These are phyloP conservation scores for Ephestia elutella DNA, from an alignment of 1,140 invertebrate genomes.

Conservation along the genomic window DNA sequence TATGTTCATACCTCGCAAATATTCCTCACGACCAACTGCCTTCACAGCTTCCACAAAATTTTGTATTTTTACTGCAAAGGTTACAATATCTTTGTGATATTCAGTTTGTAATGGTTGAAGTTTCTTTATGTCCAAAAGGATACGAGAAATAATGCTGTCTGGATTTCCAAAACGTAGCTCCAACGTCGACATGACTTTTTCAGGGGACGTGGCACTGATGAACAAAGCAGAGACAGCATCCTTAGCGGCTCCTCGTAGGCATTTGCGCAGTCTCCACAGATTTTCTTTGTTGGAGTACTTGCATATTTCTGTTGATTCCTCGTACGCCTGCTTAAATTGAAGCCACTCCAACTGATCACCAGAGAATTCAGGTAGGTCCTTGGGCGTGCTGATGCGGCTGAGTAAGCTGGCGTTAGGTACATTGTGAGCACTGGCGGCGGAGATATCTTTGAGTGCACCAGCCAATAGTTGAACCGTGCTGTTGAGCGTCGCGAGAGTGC, in stretches of 20 bases:
- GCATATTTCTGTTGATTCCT: slow-evolving; percentile 21
- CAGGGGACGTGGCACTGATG: slow-evolving; percentile 23
- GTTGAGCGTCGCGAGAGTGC: background rate
- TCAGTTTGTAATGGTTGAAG: slow-evolving; percentile 19
- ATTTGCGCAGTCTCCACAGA: slow-evolving; percentile 20
- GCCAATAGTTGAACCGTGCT: background rate
- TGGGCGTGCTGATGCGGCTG: slow-evolving; percentile 11
- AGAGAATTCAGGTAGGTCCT: slow-evolving; percentile 18
- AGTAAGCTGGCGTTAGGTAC: no score
- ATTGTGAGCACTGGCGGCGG: background rate
- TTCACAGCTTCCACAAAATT: slow-evolving; percentile 25
- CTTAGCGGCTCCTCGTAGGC: slow-evolving; percentile 23
- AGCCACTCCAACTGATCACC: slow-evolving; percentile 28
- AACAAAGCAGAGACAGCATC: slow-evolving; percentile 30
- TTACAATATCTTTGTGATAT: slow-evolving; percentile 26
- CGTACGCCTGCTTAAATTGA: slow-evolving; percentile 24
- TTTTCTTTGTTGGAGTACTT: slow-evolving; percentile 17
- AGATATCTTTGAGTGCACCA: slow-evolving; percentile 2
- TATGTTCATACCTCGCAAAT: slow-evolving; percentile 17
- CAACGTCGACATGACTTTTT: slow-evolving; percentile 25
- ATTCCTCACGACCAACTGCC: slow-evolving; percentile 17
- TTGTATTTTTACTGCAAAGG: slow-evolving; percentile 22
- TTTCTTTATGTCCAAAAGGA: slow-evolving; percentile 20
- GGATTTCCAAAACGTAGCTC: slow-evolving; percentile 31
- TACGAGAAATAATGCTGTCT: slow-evolving; percentile 21